Conservation (phyloP, 2,797 vertebrate species). For the Perodicticus potto region DNA sequence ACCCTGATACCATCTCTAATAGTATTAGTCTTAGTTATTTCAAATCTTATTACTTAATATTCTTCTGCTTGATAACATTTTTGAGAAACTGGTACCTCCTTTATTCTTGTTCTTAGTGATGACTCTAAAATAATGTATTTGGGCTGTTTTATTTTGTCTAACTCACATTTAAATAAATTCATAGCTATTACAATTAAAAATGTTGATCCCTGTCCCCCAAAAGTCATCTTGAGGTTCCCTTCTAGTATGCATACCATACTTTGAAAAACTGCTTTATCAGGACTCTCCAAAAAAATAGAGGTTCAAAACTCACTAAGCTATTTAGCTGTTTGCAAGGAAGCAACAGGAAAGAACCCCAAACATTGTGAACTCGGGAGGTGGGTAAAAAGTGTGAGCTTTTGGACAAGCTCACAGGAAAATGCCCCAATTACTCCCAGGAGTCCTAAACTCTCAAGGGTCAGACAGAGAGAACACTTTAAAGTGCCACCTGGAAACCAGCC, state of each 20-base stretch:
- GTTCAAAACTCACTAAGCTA: background rate
- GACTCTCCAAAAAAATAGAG: background rate
- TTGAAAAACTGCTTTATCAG: background rate
- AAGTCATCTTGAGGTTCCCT: background rate
- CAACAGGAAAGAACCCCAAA: background rate
- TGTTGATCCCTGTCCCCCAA: background rate
- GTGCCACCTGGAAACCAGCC: constrained; percentile 49
- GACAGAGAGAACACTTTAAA: background rate
- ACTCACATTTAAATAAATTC: background rate
- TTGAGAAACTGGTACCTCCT: background rate
- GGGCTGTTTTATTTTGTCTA: background rate
- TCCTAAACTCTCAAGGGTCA: background rate
- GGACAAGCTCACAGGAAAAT: background rate
- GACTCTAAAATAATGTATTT: background rate
- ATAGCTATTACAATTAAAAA: background rate
- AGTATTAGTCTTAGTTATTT: background rate
- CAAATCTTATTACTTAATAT: background rate
- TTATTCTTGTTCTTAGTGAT: background rate
- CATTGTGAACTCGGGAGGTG: fast-evolving
- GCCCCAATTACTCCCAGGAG: no score
- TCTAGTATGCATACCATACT: background rate
- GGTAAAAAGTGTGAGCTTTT: background rate
- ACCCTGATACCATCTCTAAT: background rate
- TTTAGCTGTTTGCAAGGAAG: background rate
- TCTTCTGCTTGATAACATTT: background rate